Evolutionary conservation across 2,888 invertebrate genomes (phyloP).

Genomic region (Microplitis manilae): DNA sequence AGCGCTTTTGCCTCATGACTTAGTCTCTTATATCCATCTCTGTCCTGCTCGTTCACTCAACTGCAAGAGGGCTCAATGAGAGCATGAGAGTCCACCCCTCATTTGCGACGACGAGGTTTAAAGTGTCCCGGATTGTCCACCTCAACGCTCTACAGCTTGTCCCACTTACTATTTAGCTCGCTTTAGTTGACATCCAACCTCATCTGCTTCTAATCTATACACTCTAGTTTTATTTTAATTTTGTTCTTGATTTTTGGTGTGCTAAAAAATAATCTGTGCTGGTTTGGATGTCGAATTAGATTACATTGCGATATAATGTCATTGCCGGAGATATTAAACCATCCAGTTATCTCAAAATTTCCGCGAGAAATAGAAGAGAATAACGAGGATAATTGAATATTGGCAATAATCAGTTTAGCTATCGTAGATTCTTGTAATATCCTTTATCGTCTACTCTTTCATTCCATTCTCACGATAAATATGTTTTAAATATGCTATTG

Average conservation of each 20-base stretch:
- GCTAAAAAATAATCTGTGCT: not conserved
- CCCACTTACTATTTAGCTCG: slow-evolving; percentile 8
- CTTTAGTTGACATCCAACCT: slow-evolving; percentile 12
- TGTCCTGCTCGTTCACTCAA: slow-evolving; percentile 6
- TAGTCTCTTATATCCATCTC: not conserved
- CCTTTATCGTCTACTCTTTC: not conserved
- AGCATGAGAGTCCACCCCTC: slow-evolving; percentile 27
- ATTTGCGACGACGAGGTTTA: not conserved
- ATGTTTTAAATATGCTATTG: not conserved
- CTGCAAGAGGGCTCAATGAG: slow-evolving; percentile 31
- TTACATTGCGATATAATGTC: not conserved
- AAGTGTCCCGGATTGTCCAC: slow-evolving; percentile 26
- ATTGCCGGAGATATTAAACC: not conserved
- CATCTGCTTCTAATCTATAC: not conserved
- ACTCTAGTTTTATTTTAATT: not conserved
- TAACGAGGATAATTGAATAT: slow-evolving; percentile 9
- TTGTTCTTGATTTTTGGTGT: not conserved
- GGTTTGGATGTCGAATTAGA: not conserved
- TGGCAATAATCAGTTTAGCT: slow-evolving; percentile 1
- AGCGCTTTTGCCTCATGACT: slow-evolving; percentile 53
- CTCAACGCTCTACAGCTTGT: slow-evolving; percentile 16
- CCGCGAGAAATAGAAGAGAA: slow-evolving; percentile 10
- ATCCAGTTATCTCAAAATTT: slow-evolving; percentile 8
- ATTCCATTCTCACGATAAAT: not conserved
- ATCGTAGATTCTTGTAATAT: not conserved